phyloP scores from a whole-genome alignment of 2,113 vertebrate species.

The Orthonyx spaldingii region DNA sequence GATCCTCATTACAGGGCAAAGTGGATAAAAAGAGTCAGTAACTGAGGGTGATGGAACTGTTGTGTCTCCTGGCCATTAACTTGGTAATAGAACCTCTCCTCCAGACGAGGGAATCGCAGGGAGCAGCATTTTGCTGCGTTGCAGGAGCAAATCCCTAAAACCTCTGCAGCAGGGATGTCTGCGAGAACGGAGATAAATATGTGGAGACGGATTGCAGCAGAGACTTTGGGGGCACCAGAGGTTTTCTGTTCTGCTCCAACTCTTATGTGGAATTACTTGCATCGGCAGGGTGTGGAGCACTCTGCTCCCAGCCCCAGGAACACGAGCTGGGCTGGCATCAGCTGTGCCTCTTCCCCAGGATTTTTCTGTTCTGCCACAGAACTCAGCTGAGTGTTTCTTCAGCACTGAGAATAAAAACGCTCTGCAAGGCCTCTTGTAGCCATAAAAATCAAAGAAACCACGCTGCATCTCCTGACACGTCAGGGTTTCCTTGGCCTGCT shows the following conservation, averaged over 20 bases:
- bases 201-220: constrained; percentile 25
- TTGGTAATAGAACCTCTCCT: constrained; percentile 28
- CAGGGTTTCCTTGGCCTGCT: not conserved
- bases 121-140: constrained; percentile 50
- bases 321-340: not conserved
- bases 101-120: constrained; percentile 6
- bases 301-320: not conserved
- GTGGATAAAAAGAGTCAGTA: constrained; percentile 61
- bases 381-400: not conserved
- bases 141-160: constrained; percentile 56
- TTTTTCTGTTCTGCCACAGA: not conserved
- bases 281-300: not conserved
- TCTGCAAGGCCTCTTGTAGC: not conserved
- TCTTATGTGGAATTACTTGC: not conserved
- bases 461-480: not conserved
- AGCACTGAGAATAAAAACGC: not conserved
- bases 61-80: constrained; percentile 54
- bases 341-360: not conserved
- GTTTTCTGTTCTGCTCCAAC: not conserved
- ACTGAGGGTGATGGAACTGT: constrained; percentile 48
- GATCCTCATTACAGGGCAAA: constrained; percentile 53
- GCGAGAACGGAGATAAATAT: constrained; percentile 44
- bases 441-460: constrained; percentile 7
- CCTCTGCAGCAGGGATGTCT: constrained; percentile 38
- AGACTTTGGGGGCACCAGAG: not conserved